These are phyloP conservation scores for Theonella swinhoei DNA, from an alignment of 37 sponge, comb jelly and placozoan genomes.

Conservation along the genomic window DNA sequence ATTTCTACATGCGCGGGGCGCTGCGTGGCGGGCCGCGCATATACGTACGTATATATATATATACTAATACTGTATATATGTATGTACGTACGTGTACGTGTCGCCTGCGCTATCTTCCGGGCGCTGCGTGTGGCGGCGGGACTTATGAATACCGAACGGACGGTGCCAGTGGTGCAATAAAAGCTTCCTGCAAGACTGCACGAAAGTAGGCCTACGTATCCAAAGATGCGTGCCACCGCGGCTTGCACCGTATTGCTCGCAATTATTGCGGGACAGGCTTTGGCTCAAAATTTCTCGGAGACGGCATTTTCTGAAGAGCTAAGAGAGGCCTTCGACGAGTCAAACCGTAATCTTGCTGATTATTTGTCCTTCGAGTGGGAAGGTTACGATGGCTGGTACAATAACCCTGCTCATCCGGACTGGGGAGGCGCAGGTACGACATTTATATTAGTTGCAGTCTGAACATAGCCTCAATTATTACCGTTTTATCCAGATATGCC, in stretches of 20 bases:
- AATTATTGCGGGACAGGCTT: neutral
- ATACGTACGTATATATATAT: no score
- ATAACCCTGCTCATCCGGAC: slow-evolving; percentile 83
- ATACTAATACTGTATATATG: no score
- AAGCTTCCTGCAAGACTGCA: no score
- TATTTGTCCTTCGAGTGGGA: slow-evolving; percentile 60
- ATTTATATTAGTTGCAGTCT: neutral
- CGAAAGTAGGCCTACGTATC: no score
- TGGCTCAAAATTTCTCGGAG: neutral
- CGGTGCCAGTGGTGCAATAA: no score
- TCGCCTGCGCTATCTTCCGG: no score
- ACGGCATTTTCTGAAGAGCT: neutral
- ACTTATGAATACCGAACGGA: no score
- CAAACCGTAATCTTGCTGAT: neutral
- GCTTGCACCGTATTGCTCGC: neutral
- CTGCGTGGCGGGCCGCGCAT: no score
- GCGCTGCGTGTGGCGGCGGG: no score
- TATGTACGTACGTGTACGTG: no score
- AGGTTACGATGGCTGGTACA: slow-evolving; percentile 89
- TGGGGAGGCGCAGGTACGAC: slow-evolving; percentile 82
- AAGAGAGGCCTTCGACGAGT: neutral
- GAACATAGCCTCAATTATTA: neutral
- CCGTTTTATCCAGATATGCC: slow-evolving; percentile 42
- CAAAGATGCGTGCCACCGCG: neutral
- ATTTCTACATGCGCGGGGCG: no score